phyloP scores from a whole-genome alignment of 2,888 invertebrate species.

The Craniophora ligustri region DNA sequence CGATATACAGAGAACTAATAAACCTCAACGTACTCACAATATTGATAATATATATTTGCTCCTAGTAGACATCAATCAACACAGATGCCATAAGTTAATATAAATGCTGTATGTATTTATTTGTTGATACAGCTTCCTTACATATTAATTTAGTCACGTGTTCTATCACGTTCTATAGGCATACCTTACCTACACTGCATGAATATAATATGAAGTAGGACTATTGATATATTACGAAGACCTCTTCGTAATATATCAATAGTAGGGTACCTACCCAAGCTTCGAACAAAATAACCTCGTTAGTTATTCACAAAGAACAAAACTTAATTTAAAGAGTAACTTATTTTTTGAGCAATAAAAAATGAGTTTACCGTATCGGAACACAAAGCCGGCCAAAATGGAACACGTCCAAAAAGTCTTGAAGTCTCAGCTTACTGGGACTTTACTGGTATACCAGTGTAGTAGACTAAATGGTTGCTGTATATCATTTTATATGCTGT shows the following conservation, averaged over 20 bases:
- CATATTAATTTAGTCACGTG: slow-evolving; percentile 1
- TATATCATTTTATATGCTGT: slow-evolving; percentile 31
- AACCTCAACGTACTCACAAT: too few relatives aligned
- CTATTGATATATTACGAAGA: too few relatives aligned
- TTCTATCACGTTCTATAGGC: neutral
- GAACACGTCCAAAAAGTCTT: slow-evolving; percentile 47
- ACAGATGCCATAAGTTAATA: too few relatives aligned
- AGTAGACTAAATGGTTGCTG: slow-evolving; percentile 23
- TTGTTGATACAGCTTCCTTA: slow-evolving; percentile 1
- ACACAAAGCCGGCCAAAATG: slow-evolving; percentile 49
- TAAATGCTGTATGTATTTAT: slow-evolving; percentile 2
- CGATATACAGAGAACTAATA: too few relatives aligned
- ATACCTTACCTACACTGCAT: neutral
- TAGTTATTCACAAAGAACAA: slow-evolving; percentile 25
- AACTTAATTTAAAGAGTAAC: slow-evolving; percentile 31
- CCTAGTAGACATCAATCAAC: too few relatives aligned
- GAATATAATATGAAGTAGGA: neutral
- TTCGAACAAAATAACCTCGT: slow-evolving; percentile 12
- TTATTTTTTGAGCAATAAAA: slow-evolving; percentile 43
- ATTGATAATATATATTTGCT: too few relatives aligned
- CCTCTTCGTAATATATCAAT: too few relatives aligned
- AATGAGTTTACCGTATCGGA: slow-evolving; percentile 35
- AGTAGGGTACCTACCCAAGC: too few relatives aligned
- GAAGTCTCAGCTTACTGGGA: slow-evolving; percentile 33
- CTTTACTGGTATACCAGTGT: slow-evolving; percentile 20